phyloP scores from a whole-genome alignment of 2,113 vertebrate species.

The Hyaena hyaena region DNA sequence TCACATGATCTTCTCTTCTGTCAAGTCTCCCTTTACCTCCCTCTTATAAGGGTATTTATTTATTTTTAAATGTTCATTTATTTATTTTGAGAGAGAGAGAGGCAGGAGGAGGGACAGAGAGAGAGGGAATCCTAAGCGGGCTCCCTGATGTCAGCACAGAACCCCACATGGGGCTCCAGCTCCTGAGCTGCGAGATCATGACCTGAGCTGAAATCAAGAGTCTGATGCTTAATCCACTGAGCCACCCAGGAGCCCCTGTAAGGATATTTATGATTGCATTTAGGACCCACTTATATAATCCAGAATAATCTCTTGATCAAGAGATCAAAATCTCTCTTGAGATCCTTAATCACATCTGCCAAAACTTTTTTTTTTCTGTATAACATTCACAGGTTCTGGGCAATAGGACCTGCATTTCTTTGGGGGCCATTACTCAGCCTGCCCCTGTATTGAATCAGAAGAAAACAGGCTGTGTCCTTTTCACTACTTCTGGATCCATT shows the following conservation, averaged over 20 bases:
- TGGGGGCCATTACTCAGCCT: not conserved
- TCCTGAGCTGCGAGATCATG: too few species aligned
- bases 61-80: too few species aligned
- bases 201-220: too few species aligned
- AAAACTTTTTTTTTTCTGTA: not conserved
- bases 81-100: too few species aligned
- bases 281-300: not conserved
- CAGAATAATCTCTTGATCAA: not conserved
- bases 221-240: too few species aligned
- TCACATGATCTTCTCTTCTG: not conserved
- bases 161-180: too few species aligned
- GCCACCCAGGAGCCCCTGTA: too few species aligned
- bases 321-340: too few species aligned
- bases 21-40: not conserved
- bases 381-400: not conserved
- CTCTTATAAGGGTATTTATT: not conserved
- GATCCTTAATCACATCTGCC: not conserved
- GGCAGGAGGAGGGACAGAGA: too few species aligned
- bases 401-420: not conserved
- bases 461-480: not conserved
- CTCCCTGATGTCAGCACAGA: too few species aligned
- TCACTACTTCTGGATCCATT: not conserved
- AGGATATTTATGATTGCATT: not conserved
- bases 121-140: too few species aligned
- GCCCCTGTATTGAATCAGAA: not conserved